Conservation (phyloP, 2,797 vertebrate species). For the Loris lydekkerianus region DNA sequence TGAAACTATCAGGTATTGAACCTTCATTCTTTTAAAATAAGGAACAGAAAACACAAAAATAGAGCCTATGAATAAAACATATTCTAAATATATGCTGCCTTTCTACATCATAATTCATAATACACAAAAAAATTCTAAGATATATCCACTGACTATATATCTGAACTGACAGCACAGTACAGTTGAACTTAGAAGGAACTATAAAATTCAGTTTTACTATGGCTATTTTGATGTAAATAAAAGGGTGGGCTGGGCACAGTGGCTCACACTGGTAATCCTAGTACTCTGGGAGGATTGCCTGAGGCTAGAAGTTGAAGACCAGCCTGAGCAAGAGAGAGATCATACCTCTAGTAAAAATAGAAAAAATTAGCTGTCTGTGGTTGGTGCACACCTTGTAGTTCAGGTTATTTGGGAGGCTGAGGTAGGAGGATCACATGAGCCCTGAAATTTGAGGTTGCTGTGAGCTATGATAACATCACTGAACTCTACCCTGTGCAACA, state of each 20-base stretch:
- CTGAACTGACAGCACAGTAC: not conserved
- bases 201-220: conserved; percentile 40
- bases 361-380: too few relatives aligned
- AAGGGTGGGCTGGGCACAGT: not conserved
- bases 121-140: not conserved
- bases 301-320: too few relatives aligned
- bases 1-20: not conserved
- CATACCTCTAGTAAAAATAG: too few relatives aligned
- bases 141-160: not conserved
- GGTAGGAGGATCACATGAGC: too few relatives aligned
- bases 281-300: too few relatives aligned
- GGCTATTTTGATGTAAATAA: not conserved
- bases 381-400: too few relatives aligned
- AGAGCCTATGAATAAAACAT: not conserved
- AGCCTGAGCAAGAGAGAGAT: too few relatives aligned
- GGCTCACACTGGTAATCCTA: too few relatives aligned
- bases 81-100: not conserved
- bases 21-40: conserved; percentile 42
- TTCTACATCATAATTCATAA: conserved; percentile 23
- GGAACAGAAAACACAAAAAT: not conserved
- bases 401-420: too few relatives aligned
- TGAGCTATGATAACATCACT: too few relatives aligned
- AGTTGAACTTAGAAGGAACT: not conserved
- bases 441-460: too few relatives aligned
- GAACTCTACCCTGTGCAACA: too few relatives aligned